Base-by-base conservation (phyloP, 2,888 invertebrate genomes). In the Drosophila tanythrix region DNA sequence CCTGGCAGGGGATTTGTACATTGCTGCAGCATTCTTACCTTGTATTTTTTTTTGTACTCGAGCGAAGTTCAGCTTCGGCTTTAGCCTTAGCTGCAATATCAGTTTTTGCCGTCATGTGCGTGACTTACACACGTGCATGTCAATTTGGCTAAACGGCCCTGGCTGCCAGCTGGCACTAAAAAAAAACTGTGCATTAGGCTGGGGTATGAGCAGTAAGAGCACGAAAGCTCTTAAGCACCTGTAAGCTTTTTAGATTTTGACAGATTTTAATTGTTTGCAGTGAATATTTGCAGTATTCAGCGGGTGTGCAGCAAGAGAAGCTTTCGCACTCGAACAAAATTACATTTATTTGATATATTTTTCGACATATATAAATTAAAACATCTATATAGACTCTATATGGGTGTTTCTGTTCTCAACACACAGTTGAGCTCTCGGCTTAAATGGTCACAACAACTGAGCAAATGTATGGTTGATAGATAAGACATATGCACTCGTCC, bases 401-500 rank as follows among this genome's bases (percentile, higher is more conserved):
- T 25, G 58, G 38, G 36, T 69, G 27, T 35, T 35, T 59, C 52
- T 58, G 21, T 21, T 43, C 21, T 11, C 43, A 21, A n/a, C 38
- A 40, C 35, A 59, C 51, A 56, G 52, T 33, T 67, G 35, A 40
- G 52, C 29, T 21, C 13, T 46, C 18, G 55, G 35, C 57, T 43
- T 43, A 46, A 48, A 61, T 70, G 59, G 68, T 56, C 66, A 52
- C 67, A 74, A 60, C 67, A 52, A 68, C 70, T 70, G 66, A 56
- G 61, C 63, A 79, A 66, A 74, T 79, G 70, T 77, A 74, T 76
- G 75, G 65, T 66, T 89, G 77, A 82, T 74, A 81, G 81, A 88
- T 78, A 74, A 87, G 88, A 88, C 78, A 88, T 75, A 80, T 79
- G 82, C 85, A 91, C 80, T 90, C 84, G 81, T 66, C 88, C 91